Percentiles rank a stretch among this genome's conserved stretches.
Conservation (phyloP, 2,113 vertebrate genomes). For the Cynocephalus volans region DNA sequence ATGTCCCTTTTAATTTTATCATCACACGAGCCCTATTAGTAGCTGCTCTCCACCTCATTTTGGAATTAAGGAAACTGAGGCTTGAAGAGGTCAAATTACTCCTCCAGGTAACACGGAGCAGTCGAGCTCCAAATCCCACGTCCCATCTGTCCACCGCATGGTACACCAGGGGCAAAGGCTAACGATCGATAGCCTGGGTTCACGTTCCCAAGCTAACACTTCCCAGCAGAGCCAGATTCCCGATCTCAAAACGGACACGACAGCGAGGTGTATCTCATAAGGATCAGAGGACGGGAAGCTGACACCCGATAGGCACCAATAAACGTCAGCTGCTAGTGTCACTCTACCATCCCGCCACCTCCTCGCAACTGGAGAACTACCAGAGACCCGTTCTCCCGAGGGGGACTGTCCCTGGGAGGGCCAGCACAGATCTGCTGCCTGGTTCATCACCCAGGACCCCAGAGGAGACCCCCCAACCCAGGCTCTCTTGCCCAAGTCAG, state of each 20-base stretch:
- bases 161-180: not conserved
- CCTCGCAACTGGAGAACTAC: not conserved
- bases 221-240: not conserved
- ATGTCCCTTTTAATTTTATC: not conserved
- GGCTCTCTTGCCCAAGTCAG: not conserved
- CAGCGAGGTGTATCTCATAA: accelerated
- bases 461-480: not conserved
- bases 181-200: not conserved
- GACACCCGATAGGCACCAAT: accelerated
- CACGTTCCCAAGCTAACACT: accelerated
- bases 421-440: not conserved
- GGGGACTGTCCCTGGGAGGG: not conserved
- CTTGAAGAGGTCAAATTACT: not conserved
- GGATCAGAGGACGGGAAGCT: not conserved
- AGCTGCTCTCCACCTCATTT: not conserved
- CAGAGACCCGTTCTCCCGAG: accelerated
- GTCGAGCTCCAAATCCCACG: not conserved
- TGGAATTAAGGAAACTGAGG: not conserved
- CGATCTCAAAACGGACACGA: accelerated
- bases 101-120: accelerated
- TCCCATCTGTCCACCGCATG: not conserved
- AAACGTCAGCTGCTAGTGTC: not conserved
- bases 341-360: accelerated
- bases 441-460: not conserved
- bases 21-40: accelerated